A percentile compares a stretch with the other conserved stretches of the same genome.
These are phyloP conservation scores for Leptogaster cylindrica DNA, from an alignment of 2,888 invertebrate species.

Conservation along the genomic window DNA sequence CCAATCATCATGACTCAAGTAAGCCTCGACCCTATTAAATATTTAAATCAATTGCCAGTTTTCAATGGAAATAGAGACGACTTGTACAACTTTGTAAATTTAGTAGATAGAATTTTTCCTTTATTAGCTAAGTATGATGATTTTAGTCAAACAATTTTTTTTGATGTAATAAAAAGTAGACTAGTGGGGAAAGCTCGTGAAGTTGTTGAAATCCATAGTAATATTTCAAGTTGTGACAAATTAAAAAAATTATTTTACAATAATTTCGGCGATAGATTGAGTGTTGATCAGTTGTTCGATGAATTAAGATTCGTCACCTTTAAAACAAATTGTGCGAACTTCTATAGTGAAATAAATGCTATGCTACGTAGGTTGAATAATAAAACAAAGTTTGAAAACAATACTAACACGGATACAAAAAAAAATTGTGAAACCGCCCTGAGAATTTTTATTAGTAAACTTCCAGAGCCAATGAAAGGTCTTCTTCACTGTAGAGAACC, in stretches of 20 bases:
- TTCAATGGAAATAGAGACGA: background rate
- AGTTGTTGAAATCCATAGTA: background rate
- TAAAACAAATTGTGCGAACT: background rate
- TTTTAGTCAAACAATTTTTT: background rate
- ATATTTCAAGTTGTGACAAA: background rate
- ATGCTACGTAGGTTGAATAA: slow-evolving; percentile 4
- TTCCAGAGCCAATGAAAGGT: slow-evolving; percentile 6
- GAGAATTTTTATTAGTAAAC: background rate
- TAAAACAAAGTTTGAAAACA: background rate
- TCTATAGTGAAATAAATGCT: slow-evolving; percentile 10
- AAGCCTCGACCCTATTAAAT: background rate
- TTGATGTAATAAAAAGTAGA: slow-evolving; percentile 20
- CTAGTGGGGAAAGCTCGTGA: slow-evolving; percentile 1
- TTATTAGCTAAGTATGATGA: slow-evolving; percentile 1
- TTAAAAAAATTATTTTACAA: background rate
- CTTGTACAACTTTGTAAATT: background rate
- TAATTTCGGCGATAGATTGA: background rate
- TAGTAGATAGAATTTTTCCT: slow-evolving; percentile 15
- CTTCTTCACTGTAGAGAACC: background rate
- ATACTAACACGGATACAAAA: background rate
- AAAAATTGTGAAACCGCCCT: slow-evolving; percentile 3
- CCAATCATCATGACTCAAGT: no score
- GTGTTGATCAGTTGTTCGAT: background rate
- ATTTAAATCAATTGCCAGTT: background rate
- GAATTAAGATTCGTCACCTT: background rate